phyloP scores from a whole-genome alignment of 2,888 invertebrate genomes.

The Alviniconcha strummeri region DNA sequence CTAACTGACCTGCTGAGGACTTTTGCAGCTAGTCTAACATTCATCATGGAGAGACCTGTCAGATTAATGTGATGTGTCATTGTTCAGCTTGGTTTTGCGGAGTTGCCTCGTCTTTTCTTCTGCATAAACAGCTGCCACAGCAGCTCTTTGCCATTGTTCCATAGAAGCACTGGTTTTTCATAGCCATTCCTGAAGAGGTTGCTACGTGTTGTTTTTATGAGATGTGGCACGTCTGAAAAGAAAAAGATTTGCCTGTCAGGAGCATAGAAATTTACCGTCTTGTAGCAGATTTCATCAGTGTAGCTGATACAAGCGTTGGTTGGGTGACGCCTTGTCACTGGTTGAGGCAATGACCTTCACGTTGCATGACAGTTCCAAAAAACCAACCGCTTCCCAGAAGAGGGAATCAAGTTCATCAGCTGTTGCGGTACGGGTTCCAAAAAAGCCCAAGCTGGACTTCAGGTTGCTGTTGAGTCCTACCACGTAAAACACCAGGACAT shows the following conservation, averaged over 20 bases:
- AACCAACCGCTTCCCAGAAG: conserved; percentile 19
- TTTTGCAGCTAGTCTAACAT: conserved; percentile 11
- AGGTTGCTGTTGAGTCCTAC: not conserved
- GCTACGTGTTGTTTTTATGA: conserved; percentile 5
- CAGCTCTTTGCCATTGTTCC: conserved; percentile 4
- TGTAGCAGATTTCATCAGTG: not conserved
- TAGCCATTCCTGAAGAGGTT: not conserved
- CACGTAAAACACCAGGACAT: conserved; percentile 17
- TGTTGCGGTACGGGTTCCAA: not conserved
- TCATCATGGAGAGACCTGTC: not conserved
- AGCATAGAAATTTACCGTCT: not conserved
- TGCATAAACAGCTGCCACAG: not conserved
- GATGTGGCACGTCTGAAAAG: conserved; percentile 18
- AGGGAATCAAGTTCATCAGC: not conserved
- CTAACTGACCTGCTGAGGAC: not conserved
- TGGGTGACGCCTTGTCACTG: conserved; percentile 22
- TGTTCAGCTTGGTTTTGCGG: not conserved
- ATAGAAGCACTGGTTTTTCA: not conserved
- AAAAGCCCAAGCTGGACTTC: not conserved
- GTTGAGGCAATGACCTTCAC: conserved; percentile 12
- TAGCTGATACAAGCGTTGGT: conserved; percentile 1
- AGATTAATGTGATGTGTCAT: not conserved
- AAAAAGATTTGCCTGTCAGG: conserved; percentile 14
- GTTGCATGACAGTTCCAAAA: not conserved
- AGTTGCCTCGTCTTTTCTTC: not conserved